Percentiles rank a stretch among this genome's conserved stretches.
phyloP scores from a whole-genome alignment of 2,797 vertebrate genomes.

The Tragopan temminckii region DNA sequence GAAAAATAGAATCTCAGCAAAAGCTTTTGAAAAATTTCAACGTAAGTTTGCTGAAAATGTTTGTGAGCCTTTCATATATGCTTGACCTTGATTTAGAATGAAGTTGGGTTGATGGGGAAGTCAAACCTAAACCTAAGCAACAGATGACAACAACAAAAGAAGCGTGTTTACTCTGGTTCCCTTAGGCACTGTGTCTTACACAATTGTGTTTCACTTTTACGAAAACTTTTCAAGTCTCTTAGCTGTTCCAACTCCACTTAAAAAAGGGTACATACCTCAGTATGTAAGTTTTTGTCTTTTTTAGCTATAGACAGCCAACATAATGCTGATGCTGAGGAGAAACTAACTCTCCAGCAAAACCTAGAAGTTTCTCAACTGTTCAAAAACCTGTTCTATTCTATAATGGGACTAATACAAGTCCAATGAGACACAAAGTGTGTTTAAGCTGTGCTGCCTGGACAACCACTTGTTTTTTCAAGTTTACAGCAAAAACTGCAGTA shows the following conservation, averaged over 20 bases:
- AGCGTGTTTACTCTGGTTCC: neutral
- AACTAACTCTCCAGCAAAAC: neutral
- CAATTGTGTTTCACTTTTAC: neutral
- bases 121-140: neutral
- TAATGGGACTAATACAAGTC: neutral
- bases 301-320: neutral
- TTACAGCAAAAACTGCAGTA: neutral
- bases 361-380: neutral
- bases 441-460: neutral
- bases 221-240: neutral
- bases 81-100: neutral
- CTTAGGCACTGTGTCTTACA: neutral
- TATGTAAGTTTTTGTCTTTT: neutral
- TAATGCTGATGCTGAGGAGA: neutral
- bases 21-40: neutral
- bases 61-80: neutral
- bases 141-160: neutral
- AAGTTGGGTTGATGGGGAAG: neutral
- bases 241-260: neutral
- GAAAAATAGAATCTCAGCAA: neutral
- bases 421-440: neutral
- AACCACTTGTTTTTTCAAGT: neutral
- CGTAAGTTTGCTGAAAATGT: neutral
- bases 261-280: neutral
- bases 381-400: neutral